A percentile compares a stretch with the other conserved stretches of the same genome.
Evolutionary conservation across 2,797 vertebrate genomes (phyloP).

Genomic region (Triplophysa yarkandensis): DNA sequence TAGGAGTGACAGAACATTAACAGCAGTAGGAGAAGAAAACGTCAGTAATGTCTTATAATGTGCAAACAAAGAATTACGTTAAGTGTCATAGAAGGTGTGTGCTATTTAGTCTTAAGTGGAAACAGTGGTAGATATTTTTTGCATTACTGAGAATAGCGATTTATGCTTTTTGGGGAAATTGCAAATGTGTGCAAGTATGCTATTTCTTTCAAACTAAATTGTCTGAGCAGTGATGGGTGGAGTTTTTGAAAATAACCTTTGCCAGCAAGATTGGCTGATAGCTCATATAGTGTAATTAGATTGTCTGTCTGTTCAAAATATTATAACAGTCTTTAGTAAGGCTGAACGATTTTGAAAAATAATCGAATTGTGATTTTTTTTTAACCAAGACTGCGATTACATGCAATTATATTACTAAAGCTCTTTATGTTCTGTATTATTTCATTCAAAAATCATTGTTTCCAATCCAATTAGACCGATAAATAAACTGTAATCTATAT

Average conservation of each 20-base stretch:
- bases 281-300: not conserved
- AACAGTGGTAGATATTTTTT: not conserved
- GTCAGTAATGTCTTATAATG: constrained; percentile 43
- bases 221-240: not conserved
- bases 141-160: not conserved
- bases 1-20: constrained; percentile 58
- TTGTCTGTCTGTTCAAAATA: not conserved
- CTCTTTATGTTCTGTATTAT: too few relatives aligned
- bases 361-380: too few relatives aligned
- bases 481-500: too few relatives aligned
- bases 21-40: constrained; percentile 52
- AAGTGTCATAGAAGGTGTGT: not conserved
- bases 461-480: too few relatives aligned
- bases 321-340: not conserved
- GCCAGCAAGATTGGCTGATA: not conserved
- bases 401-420: too few relatives aligned
- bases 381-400: too few relatives aligned
- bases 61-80: constrained; percentile 1
- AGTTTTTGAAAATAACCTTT: not conserved
- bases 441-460: too few relatives aligned
- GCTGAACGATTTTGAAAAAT: too few relatives aligned
- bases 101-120: not conserved
- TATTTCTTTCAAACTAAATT: not conserved
- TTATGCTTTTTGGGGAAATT: not conserved
- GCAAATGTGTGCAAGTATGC: not conserved